Evolutionary conservation across 2,888 invertebrate species (phyloP).

Genomic region (Antitype chi): DNA sequence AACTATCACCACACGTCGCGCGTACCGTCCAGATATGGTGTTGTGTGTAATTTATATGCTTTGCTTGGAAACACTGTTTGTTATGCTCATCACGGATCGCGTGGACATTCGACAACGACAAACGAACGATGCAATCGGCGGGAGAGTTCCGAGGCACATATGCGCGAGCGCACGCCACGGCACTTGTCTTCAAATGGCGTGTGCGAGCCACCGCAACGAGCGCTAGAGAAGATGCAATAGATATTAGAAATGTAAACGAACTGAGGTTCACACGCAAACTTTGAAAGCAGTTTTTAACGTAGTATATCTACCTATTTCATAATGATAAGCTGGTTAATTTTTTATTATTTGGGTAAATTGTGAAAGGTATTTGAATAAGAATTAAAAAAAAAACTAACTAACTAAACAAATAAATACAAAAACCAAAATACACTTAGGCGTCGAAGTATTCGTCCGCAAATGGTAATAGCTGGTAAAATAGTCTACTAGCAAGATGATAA

Average conservation of each 20-base stretch:
- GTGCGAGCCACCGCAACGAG: constrained; percentile 66
- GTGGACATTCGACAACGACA: constrained; percentile 81
- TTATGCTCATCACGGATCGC: constrained; percentile 83
- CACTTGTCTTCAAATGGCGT: constrained; percentile 78
- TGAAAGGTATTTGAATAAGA: no score
- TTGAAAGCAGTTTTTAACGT: constrained; percentile 71
- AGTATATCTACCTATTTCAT: constrained; percentile 6
- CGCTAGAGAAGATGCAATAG: constrained; percentile 74
- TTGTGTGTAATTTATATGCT: constrained; percentile 80
- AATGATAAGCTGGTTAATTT: constrained; percentile 29
- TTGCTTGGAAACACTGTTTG: constrained; percentile 80
- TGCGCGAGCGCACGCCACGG: constrained; percentile 78
- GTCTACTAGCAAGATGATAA: not conserved
- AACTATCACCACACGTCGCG: constrained; percentile 82
- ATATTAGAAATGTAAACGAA: constrained; percentile 75
- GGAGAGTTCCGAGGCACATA: constrained; percentile 74
- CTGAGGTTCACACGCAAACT: constrained; percentile 77
- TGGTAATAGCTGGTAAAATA: constrained; percentile 13
- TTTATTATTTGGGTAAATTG: no score
- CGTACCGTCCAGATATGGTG: constrained; percentile 83
- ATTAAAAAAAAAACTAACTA: no score
- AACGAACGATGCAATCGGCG: constrained; percentile 80
- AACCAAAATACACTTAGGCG: no score
- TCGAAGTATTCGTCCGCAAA: no score
- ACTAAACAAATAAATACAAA: no score